Base-by-base conservation (phyloP, 2,797 vertebrate genomes). In the Carcharodon carcharias region DNA sequence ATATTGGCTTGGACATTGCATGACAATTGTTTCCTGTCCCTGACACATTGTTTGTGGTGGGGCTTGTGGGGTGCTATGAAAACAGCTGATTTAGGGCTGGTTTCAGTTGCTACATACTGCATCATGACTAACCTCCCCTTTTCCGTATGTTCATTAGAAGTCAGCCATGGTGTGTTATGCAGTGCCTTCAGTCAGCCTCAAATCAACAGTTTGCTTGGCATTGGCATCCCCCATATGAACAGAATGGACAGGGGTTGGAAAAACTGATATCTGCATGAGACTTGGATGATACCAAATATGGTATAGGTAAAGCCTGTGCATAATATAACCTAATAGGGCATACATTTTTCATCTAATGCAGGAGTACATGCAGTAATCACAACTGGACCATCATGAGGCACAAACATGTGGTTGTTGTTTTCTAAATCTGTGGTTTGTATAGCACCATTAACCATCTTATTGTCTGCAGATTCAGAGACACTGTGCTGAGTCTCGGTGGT, bases 381-480 rank as follows among this genome's bases (percentile, higher is more conserved):
- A 67, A 23, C 50, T 1, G 9, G n/a, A 95, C 1, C n/a, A 18
- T 95, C 21, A 16, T 23, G 94, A 67, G 21, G n/a, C 63, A 18
- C 16, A 21, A 8, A 5, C 11, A 16, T 69, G 3, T 50, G 45
- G 45, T 50, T 18, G 23, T 31, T 61, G 3, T n/a, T 50, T 23
- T 95, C 35, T 65, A 31, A 40, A 40, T 67, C 94, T 56, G 63
- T 95, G 40, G 1, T 69, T 95, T 73, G 50, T 21, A 0, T 58
- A 7, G 50, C 9, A 45, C 28, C 12, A 18, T 73, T 80, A 4
- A 67, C 95, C 63, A 61, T 63, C n/a, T 67, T 18, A n/a, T 65
- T 35, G 88, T 18, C 67, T 85, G 14, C 73, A 96, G 96, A 58
- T 54, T 96, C 73, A 96, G 89, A 96, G 96, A 96, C 63, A 96